Base-by-base conservation (phyloP, 2,888 invertebrate species). In the Yponomeuta evonymella region DNA sequence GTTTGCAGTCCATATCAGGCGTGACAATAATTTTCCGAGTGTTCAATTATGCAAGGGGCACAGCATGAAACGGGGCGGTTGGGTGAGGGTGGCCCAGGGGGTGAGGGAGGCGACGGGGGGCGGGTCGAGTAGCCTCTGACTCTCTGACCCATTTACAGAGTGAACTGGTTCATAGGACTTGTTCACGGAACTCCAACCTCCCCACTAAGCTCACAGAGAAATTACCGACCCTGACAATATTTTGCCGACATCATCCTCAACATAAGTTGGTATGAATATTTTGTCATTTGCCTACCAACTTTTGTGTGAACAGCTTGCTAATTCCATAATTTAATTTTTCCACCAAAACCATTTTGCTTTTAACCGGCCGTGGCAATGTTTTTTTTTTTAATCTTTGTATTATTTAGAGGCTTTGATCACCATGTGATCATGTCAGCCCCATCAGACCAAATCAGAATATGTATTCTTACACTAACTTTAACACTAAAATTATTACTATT, bases 41-140 rank as follows among this genome's bases (percentile, higher is more conserved):
- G 88, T 88, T 89, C 88, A 90, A 89, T 90, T 89, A 90, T 90
- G 89, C 89, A 88, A 84, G 85, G 83, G 84, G 85, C 84, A 86
- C 84, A 87, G 83, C 84, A 82, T 64, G 70, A 43, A 64, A 29
- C 48, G 81, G 81, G 81, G 78, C 76, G 78, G 51, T 83, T 81
- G 51, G 4, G 51, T 79, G 78, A 79, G 79, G 77, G 78, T 73
- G 79, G 51, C 12, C 12, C 15, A 73, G 82, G 76, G 74, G 78
- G 78, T 77, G 75, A 75, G 75, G 75, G 76, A 76, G 75, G 72
- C 75, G 67, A 70, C 74, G 51, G 69, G 76, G 79, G 77, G 76
- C 78, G 79, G 79, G 80, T 82, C 85, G 85, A 86, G 87, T 87
- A 85, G 88, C 88, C 87, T 88, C 87, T 58, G 72, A 64, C 58